These are phyloP conservation scores for Platorchestia sp. DNA, from an alignment of 1,140 invertebrate genomes.

Conservation along the genomic window DNA sequence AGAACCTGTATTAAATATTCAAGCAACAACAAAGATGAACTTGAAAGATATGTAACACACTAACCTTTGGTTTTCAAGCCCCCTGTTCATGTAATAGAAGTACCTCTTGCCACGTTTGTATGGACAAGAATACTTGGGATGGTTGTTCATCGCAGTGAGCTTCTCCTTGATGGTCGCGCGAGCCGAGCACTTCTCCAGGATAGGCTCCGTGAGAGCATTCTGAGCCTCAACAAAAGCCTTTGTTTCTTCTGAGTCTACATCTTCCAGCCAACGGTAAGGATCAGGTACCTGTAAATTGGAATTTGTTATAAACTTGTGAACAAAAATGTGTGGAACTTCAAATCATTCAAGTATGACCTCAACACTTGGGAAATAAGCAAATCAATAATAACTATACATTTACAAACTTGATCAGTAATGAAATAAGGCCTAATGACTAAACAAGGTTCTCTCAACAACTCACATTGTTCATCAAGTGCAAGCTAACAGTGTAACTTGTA, in stretches of 20 bases:
- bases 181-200: conserved; percentile 82
- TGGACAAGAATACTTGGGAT: conserved; percentile 93
- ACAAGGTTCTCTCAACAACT: too few relatives aligned
- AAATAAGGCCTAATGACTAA: too few relatives aligned
- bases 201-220: conserved; percentile 90
- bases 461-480: too few relatives aligned
- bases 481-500: too few relatives aligned
- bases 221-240: conserved; percentile 92
- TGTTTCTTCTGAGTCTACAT: conserved; percentile 93
- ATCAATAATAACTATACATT: too few relatives aligned
- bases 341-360: too few relatives aligned
- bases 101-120: conserved; percentile 86
- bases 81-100: conserved; percentile 94
- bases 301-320: not conserved
- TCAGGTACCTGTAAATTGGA: conserved; percentile 81
- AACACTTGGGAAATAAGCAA: too few relatives aligned
- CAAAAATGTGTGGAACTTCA: not conserved
- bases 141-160: conserved; percentile 94
- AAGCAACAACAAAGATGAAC: not conserved
- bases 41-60: not conserved
- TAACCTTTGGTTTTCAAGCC: conserved; percentile 96
- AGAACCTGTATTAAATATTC: too few relatives aligned
- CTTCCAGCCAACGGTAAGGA: conserved; percentile 97
- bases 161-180: conserved; percentile 81
- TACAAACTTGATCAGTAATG: too few relatives aligned